A percentile compares a stretch with the other conserved stretches of the same genome.
phyloP scores from a whole-genome alignment of 2,888 invertebrate species.

The Cacoxenus indagator region DNA sequence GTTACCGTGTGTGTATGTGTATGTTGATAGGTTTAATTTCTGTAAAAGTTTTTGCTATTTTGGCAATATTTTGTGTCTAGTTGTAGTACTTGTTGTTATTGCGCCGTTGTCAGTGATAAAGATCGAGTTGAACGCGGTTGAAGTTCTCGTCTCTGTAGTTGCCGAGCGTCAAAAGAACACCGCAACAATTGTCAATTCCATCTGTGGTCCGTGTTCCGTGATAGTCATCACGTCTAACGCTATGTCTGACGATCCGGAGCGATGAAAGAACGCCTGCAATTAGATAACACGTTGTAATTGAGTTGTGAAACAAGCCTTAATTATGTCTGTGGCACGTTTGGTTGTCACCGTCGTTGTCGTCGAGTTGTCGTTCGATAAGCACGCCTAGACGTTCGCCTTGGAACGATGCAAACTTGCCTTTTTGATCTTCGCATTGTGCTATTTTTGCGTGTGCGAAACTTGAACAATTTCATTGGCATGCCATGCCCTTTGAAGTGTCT shows the following conservation, averaged over 20 bases:
- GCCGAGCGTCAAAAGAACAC: not conserved
- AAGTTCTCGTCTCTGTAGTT: not conserved
- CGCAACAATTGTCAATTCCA: not conserved
- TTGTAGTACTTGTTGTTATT: slow-evolving; percentile 30
- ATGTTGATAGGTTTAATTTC: slow-evolving; percentile 42
- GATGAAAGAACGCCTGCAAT: slow-evolving; percentile 39
- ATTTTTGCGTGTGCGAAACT: not conserved
- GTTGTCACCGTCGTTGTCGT: not conserved
- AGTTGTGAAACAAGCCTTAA: slow-evolving; percentile 70
- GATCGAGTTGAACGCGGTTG: not conserved
- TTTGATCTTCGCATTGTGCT: slow-evolving; percentile 4
- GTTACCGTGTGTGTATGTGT: not conserved
- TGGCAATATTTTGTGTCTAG: slow-evolving; percentile 27
- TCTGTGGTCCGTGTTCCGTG: not conserved
- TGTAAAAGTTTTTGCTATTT: slow-evolving; percentile 43
- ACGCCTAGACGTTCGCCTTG: not conserved
- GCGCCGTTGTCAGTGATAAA: slow-evolving; percentile 24
- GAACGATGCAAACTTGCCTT: slow-evolving; percentile 4
- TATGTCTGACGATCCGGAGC: not conserved
- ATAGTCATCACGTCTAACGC: not conserved
- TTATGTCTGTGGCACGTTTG: slow-evolving; percentile 50
- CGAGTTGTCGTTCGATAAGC: not conserved
- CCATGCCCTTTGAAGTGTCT: slow-evolving; percentile 7
- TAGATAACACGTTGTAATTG: slow-evolving; percentile 67
- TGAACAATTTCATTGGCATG: not conserved